These are phyloP conservation scores for Heliothis subflexa DNA, from an alignment of 1,140 invertebrate species.

Conservation along the genomic window DNA sequence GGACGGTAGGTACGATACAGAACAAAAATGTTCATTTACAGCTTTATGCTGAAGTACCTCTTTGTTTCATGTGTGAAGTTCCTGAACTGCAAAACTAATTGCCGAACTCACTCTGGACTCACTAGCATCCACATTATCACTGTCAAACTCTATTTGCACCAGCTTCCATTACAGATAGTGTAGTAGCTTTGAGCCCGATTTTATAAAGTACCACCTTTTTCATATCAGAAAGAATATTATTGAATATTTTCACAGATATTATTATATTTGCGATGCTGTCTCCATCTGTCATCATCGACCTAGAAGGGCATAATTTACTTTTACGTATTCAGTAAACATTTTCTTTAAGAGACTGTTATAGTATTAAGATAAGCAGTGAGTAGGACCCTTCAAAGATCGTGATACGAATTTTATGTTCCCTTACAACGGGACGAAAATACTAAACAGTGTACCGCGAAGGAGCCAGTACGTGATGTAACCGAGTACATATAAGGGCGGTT, in stretches of 20 bases:
- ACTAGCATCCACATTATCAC: too few species aligned
- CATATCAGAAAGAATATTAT: background rate
- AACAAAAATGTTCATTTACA: background rate
- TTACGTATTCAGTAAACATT: slow-evolving; percentile 46
- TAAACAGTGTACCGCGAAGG: slow-evolving; percentile 26
- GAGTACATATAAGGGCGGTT: slow-evolving; percentile 9
- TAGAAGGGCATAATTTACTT: slow-evolving; percentile 38
- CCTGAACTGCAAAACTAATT: too few species aligned
- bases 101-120: too few species aligned
- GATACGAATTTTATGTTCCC: slow-evolving; percentile 43
- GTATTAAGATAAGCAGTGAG: slow-evolving; percentile 50
- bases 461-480: slow-evolving; percentile 1
- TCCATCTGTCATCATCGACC: slow-evolving; percentile 2
- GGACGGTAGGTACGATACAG: too few species aligned
- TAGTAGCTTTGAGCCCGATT: too few species aligned
- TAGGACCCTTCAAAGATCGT: slow-evolving; percentile 47
- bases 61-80: too few species aligned
- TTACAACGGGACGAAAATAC: slow-evolving; percentile 43
- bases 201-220: background rate
- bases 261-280: background rate
- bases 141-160: too few species aligned
- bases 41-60: too few species aligned
- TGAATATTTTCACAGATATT: background rate
- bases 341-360: slow-evolving; percentile 44
- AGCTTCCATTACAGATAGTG: too few species aligned